A percentile compares a stretch with the other conserved stretches of the same genome.
phyloP scores from a whole-genome alignment of 2,113 vertebrate species.

The Silurus asotus region DNA sequence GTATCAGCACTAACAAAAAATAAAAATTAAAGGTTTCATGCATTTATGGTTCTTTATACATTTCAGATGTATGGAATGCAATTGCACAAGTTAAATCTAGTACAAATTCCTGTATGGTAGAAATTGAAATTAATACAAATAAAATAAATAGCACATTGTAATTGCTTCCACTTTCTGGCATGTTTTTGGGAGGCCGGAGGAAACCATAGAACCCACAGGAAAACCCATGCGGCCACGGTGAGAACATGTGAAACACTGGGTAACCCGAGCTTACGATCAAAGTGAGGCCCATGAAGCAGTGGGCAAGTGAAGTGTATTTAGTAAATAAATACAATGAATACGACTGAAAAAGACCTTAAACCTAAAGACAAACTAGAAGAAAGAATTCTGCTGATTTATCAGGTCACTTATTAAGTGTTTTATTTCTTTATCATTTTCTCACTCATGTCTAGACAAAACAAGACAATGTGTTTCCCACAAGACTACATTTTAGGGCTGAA shows the following conservation, averaged over 20 bases:
- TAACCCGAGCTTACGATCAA: not conserved
- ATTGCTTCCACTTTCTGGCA: not conserved
- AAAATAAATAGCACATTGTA: not conserved
- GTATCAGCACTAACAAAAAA: not conserved
- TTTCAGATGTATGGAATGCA: not conserved
- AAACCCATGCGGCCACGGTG: not conserved
- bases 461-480: not conserved
- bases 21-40: not conserved
- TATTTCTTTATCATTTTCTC: conserved; percentile 13
- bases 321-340: not conserved
- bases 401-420: not conserved
- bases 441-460: not conserved
- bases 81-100: not conserved
- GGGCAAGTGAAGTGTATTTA: not conserved
- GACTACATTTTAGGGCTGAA: conserved; percentile 7
- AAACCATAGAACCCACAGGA: conserved; percentile 11
- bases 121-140: not conserved
- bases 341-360: not conserved
- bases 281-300: too few species aligned
- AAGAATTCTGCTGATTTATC: not conserved
- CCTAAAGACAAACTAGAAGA: not conserved
- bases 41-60: not conserved
- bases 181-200: not conserved
- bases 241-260: not conserved
- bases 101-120: not conserved